A percentile compares a stretch with the other conserved stretches of the same genome.
Conservation (phyloP, 2,797 vertebrate species). For the Typhlichthys eigenmanni region DNA sequence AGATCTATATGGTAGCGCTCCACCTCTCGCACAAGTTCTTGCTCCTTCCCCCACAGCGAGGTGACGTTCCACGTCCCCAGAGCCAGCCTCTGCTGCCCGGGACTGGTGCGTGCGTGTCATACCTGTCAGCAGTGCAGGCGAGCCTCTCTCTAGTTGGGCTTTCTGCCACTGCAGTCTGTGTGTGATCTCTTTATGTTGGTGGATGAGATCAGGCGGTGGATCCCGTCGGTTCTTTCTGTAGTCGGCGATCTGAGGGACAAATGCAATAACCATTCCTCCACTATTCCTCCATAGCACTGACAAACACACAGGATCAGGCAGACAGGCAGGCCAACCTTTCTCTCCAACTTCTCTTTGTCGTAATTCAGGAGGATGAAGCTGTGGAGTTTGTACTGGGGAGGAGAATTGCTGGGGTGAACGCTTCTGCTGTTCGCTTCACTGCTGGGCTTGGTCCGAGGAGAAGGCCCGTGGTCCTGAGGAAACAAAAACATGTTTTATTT, state of each 20-base stretch:
- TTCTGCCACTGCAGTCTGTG: slow-evolving; percentile 87
- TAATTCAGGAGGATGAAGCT: slow-evolving; percentile 87
- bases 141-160: slow-evolving; percentile 79
- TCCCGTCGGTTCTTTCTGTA: slow-evolving; percentile 77
- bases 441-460: slow-evolving; percentile 70
- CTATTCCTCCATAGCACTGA: background rate
- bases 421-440: slow-evolving; percentile 57
- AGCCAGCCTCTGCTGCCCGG: background rate
- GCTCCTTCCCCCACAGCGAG: no score
- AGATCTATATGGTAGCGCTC: no score
- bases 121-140: slow-evolving; percentile 75
- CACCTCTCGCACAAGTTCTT: no score
- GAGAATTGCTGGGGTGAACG: slow-evolving; percentile 56
- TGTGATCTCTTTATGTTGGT: slow-evolving; percentile 79
- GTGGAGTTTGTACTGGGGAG: slow-evolving; percentile 80
- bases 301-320: background rate
- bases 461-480: slow-evolving; percentile 51
- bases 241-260: slow-evolving; percentile 73
- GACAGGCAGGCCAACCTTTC: slow-evolving; percentile 72
- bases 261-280: slow-evolving; percentile 6
- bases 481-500: background rate
- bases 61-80: no score
- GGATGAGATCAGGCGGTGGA: slow-evolving; percentile 78
- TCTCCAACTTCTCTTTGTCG: slow-evolving; percentile 85
- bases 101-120: slow-evolving; percentile 4